A percentile compares a stretch with the other conserved stretches of the same genome.
Evolutionary conservation across 64 coral and sea anemone genomes (phyloP).

Genomic region (Anthopleura sola): DNA sequence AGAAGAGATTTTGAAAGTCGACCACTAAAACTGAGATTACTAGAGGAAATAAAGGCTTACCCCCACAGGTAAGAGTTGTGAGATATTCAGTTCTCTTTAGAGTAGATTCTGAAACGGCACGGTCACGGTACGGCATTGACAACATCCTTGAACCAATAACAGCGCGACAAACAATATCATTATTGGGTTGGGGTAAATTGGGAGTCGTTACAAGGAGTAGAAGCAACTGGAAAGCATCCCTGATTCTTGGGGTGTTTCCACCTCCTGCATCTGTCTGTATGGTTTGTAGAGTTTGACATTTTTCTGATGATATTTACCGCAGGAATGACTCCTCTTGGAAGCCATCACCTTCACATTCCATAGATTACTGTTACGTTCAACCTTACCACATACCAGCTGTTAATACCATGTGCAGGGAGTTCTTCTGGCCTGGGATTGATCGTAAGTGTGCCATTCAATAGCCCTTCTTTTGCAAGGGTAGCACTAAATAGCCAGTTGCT

Average conservation of each 20-base stretch:
- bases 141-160: too few relatives aligned
- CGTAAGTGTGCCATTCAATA: constrained; percentile 36
- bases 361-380: constrained; percentile 98
- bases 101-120: too few relatives aligned
- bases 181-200: too few relatives aligned
- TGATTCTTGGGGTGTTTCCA: too few relatives aligned
- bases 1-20: constrained; percentile 85
- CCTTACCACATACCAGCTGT: constrained; percentile 94
- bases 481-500: too few relatives aligned
- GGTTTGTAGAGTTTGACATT: background rate
- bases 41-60: constrained; percentile 59
- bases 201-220: too few relatives aligned
- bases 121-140: too few relatives aligned
- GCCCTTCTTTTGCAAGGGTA: background rate
- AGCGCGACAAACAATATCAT: background rate
- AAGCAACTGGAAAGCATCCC: too few relatives aligned
- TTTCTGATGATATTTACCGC: background rate
- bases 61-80: constrained; percentile 31
- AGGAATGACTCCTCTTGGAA: constrained; percentile 51
- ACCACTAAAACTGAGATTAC: constrained; percentile 78
- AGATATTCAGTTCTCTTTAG: background rate
- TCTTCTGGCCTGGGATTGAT: constrained; percentile 99
- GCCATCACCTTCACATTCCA: constrained; percentile 37
- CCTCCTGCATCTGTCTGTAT: too few relatives aligned
- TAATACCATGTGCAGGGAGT: constrained; percentile 94